Evolutionary conservation across 2,888 invertebrate species (phyloP).

Genomic region (Trissolcus japonicus): DNA sequence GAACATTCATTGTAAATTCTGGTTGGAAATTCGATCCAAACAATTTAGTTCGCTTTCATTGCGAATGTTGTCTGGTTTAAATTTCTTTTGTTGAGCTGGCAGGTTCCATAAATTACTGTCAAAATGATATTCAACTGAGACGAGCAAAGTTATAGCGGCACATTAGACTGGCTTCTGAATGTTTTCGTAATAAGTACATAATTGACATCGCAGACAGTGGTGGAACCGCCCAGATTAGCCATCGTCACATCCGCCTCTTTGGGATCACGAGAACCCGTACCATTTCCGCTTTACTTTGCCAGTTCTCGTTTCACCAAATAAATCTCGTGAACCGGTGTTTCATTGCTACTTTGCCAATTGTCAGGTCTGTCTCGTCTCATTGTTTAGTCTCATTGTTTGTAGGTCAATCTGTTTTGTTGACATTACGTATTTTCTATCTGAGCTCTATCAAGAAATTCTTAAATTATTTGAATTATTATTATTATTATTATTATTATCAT

Average conservation of each 20-base stretch:
- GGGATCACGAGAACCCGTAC: constrained; percentile 47
- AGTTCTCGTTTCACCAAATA: constrained; percentile 56
- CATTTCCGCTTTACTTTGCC: constrained; percentile 55
- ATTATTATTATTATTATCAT: too few species aligned
- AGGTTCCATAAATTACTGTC: constrained; percentile 27
- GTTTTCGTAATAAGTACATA: constrained; percentile 55
- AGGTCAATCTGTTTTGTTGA: neutral
- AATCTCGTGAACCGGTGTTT: constrained; percentile 48
- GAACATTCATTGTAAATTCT: too few species aligned
- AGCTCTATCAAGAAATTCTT: too few species aligned
- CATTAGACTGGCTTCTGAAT: constrained; percentile 41
- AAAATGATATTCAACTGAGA: constrained; percentile 43
- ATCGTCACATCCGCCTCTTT: constrained; percentile 51
- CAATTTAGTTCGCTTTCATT: neutral
- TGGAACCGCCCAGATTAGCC: constrained; percentile 46
- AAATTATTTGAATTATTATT: too few species aligned
- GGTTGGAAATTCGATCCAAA: neutral
- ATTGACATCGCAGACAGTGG: constrained; percentile 51
- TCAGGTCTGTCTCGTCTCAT: constrained; percentile 44
- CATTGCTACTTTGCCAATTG: constrained; percentile 51
- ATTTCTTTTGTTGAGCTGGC: neutral
- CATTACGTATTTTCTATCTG: too few species aligned
- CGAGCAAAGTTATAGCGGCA: constrained; percentile 15
- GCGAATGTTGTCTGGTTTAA: neutral
- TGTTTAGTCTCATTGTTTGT: constrained; percentile 25